These are phyloP conservation scores for Scaeva pyrastri DNA, from an alignment of 2,888 invertebrate species.

Conservation along the genomic window DNA sequence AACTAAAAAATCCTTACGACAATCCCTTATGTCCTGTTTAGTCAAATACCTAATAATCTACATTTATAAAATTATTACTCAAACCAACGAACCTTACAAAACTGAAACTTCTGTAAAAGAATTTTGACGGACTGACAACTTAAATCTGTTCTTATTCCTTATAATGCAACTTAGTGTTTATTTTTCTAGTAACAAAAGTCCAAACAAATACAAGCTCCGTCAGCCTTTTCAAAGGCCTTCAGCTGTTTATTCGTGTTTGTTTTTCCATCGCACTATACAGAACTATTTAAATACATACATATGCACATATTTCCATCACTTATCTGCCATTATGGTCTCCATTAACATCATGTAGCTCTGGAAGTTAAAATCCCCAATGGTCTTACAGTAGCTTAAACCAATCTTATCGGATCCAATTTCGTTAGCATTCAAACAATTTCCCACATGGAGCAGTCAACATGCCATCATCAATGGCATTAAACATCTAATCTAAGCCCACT, in stretches of 20 bases:
- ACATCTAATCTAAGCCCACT: slow-evolving; percentile 72
- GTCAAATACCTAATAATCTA: too few relatives aligned
- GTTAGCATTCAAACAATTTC: slow-evolving; percentile 71
- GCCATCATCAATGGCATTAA: slow-evolving; percentile 75
- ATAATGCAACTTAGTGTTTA: slow-evolving; percentile 3
- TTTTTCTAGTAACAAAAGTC: not conserved
- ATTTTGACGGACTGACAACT: not conserved
- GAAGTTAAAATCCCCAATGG: slow-evolving; percentile 39
- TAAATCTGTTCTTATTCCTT: not conserved
- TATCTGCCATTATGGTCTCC: slow-evolving; percentile 62
- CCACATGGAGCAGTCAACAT: slow-evolving; percentile 76
- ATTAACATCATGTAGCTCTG: slow-evolving; percentile 56
- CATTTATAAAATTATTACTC: too few relatives aligned
- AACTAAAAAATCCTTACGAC: too few relatives aligned
- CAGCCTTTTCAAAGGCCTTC: slow-evolving; percentile 5
- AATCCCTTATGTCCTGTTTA: too few relatives aligned
- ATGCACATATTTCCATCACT: slow-evolving; percentile 27
- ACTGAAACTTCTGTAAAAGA: too few relatives aligned
- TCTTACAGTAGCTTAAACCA: slow-evolving; percentile 70
- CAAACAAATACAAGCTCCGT: not conserved
- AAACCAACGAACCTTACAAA: too few relatives aligned
- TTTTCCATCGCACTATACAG: not conserved
- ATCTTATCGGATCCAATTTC: slow-evolving; percentile 67
- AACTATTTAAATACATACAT: not conserved
- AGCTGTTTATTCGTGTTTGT: slow-evolving; percentile 1